phyloP scores from a whole-genome alignment of 2,797 vertebrate genomes.

The Odontamblyopus lacepedii region DNA sequence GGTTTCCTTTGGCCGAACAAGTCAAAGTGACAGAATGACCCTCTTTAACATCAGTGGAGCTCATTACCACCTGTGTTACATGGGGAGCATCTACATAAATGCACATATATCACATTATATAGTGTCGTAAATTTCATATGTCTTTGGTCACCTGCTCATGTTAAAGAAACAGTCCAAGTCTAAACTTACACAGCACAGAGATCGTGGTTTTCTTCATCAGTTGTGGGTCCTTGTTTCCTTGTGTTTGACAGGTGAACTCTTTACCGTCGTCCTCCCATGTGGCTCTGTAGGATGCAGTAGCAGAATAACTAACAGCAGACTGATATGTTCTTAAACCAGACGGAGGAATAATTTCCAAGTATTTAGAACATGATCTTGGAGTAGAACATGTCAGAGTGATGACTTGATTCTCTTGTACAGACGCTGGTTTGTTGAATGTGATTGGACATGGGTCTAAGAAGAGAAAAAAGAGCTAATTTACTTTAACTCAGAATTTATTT shows the following conservation, averaged over 20 bases:
- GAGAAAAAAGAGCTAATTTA: too few relatives aligned
- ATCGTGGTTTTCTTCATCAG: slow-evolving; percentile 33
- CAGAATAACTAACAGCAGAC: too few relatives aligned
- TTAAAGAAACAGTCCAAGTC: background rate
- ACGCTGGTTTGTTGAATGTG: too few relatives aligned
- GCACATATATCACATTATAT: background rate
- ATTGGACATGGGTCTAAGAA: too few relatives aligned
- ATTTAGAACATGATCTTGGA: too few relatives aligned
- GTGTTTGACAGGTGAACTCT: slow-evolving; percentile 50
- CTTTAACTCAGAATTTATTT: too few relatives aligned
- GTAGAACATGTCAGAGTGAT: too few relatives aligned
- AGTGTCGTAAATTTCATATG: background rate
- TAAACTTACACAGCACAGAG: slow-evolving; percentile 30
- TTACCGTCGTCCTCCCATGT: slow-evolving; percentile 44
- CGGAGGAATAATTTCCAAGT: too few relatives aligned
- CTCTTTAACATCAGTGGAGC: fast-evolving
- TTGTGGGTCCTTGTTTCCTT: slow-evolving; percentile 7
- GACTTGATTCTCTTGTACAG: too few relatives aligned
- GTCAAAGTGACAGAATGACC: background rate
- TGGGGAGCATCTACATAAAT: slow-evolving; percentile 58
- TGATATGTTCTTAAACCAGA: too few relatives aligned
- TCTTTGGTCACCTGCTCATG: background rate
- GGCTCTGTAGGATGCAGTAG: fast-evolving
- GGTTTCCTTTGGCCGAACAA: slow-evolving; percentile 24
- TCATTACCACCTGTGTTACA: fast-evolving